phyloP scores from a whole-genome alignment of 2,888 invertebrate species.

The Aporophyla lueneburgensis region DNA sequence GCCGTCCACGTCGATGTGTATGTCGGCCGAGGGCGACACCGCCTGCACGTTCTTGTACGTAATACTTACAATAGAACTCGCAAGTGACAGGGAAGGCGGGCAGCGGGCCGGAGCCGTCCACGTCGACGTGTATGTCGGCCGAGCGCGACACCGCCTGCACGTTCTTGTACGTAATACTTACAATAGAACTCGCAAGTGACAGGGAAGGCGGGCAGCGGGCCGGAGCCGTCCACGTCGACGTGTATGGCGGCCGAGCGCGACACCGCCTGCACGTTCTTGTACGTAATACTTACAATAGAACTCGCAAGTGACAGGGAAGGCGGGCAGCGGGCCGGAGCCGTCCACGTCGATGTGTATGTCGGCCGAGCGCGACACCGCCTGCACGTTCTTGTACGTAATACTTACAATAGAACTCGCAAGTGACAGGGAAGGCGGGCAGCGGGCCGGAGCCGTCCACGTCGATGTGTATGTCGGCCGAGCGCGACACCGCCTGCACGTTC shows the following conservation, averaged over 20 bases:
- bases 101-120: conserved; percentile 98
- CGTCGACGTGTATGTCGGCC: conserved; percentile 96
- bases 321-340: conserved; percentile 97
- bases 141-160: conserved; percentile 94
- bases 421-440: conserved; percentile 96
- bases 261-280: conserved; percentile 94
- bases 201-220: conserved; percentile 96
- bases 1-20: conserved; percentile 98
- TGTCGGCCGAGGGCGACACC: conserved; percentile 93
- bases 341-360: conserved; percentile 97
- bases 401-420: conserved; percentile 95
- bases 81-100: conserved; percentile 97
- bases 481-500: conserved; percentile 94
- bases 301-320: conserved; percentile 97
- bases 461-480: conserved; percentile 94
- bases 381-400: conserved; percentile 93
- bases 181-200: conserved; percentile 96
- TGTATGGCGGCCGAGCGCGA: conserved; percentile 94
- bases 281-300: conserved; percentile 92
- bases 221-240: conserved; percentile 99
- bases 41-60: conserved; percentile 95
- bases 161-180: conserved; percentile 93
- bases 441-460: conserved; percentile 99
- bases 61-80: conserved; percentile 93
- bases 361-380: conserved; percentile 93